phyloP scores from a whole-genome alignment of 1,140 invertebrate species.

The Drosophila punjabiensis region DNA sequence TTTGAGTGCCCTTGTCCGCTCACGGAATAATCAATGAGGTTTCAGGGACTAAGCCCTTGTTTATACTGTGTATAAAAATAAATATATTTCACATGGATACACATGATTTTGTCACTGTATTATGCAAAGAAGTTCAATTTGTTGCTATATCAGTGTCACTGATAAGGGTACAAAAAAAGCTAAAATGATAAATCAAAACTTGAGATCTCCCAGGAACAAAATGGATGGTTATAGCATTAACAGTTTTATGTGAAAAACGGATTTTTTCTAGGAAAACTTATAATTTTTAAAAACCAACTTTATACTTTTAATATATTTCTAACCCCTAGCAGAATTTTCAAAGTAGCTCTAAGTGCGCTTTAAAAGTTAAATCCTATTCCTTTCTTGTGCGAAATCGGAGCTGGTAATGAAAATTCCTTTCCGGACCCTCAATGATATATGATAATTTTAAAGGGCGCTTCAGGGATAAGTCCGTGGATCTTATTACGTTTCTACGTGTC shows the following conservation, averaged over 20 bases:
- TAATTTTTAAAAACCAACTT: too few relatives aligned
- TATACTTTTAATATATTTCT: too few relatives aligned
- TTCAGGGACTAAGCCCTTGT: slow-evolving; percentile 34
- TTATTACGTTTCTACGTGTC: neutral
- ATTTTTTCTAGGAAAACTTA: neutral
- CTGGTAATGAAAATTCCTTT: neutral
- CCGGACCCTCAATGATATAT: neutral
- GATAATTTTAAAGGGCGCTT: slow-evolving; percentile 8
- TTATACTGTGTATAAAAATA: slow-evolving; percentile 9
- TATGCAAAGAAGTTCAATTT: slow-evolving; percentile 13
- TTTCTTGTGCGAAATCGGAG: neutral
- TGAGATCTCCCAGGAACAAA: neutral
- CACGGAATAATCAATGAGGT: slow-evolving; percentile 68
- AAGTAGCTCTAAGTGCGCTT: neutral
- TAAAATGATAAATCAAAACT: neutral
- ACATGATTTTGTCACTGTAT: slow-evolving; percentile 5
- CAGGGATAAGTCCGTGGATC: slow-evolving; percentile 2
- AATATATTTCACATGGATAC: slow-evolving; percentile 9
- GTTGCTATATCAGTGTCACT: slow-evolving; percentile 9
- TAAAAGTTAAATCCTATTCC: neutral
- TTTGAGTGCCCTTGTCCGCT: slow-evolving; percentile 59
- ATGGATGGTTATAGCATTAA: too few relatives aligned
- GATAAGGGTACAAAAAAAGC: slow-evolving; percentile 3
- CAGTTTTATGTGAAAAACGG: too few relatives aligned
- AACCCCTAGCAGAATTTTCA: neutral